Base-by-base conservation (phyloP, 2,113 vertebrate species). In the Malaclemys terrapin region DNA sequence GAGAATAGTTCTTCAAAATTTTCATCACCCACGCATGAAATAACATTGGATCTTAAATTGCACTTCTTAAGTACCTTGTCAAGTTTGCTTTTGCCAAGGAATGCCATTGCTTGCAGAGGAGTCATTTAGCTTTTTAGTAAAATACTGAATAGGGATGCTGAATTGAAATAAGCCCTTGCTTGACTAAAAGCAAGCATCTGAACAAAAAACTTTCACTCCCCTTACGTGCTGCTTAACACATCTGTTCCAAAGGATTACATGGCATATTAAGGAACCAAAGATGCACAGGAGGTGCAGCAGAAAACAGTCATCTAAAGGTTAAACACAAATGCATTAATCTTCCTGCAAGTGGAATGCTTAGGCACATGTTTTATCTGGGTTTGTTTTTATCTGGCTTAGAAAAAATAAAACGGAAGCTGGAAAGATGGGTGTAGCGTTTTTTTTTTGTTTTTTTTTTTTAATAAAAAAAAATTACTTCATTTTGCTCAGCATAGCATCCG, bases 221-320 rank as follows among this genome's bases (percentile, higher is more conserved):
- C 13, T 81, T 82, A 12, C 0, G 4, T 49, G 29, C 35, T 82
- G 5, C 8, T 0, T 1, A 50, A 5, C 3, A 0, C 35, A 47
- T 10, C 6, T 81, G 54, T 53, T 27, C 53, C 84, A 0, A 47
- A 78, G n/a, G 42, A 59, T 85, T 91, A 76, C 80, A 80, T 80
- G 57, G 8, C 8, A 59, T 65, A 75, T 52, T 78, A 94, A 85
- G 81, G 69, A 69, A 83, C 2, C 50, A 57, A 38, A 82, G 76
- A 69, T 59, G 22, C 17, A 38, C 20, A 31, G 49, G 50, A n/a
- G 52, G 56, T 89, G 75, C 79, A 76, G 38, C 54, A 89, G 82
- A 85, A 9, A 69, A 62, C 20, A 49, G 84, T 54, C 45, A 52
- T 35, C 52, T 80, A 49, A 47, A 49, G 69, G 25, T 59, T 90